These are phyloP conservation scores for Geotrypetes seraphini DNA, from an alignment of 2,797 vertebrate species.

Conservation along the genomic window DNA sequence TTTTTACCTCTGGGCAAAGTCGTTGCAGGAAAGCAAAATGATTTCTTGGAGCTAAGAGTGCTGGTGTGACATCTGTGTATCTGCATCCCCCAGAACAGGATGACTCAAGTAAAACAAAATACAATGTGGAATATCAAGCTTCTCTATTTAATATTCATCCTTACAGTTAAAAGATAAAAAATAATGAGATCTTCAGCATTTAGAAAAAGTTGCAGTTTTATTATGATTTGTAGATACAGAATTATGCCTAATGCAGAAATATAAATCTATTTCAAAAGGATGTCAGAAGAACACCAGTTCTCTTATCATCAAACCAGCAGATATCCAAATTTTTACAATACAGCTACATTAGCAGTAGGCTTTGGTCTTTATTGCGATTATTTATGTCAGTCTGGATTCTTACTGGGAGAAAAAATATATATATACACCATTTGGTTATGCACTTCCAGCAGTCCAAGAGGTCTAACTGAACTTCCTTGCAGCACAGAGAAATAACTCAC, in stretches of 20 bases:
- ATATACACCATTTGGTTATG: not conserved
- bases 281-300: slow-evolving; percentile 18
- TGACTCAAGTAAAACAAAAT: too few species aligned
- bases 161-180: not conserved
- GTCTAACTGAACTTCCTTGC: too few species aligned
- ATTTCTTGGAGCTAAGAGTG: too few species aligned
- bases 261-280: slow-evolving; percentile 24
- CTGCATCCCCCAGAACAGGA: too few species aligned
- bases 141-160: rapidly evolving
- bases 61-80: too few species aligned
- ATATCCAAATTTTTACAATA: not conserved
- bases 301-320: not conserved
- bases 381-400: slow-evolving; percentile 1
- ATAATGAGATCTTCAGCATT: not conserved
- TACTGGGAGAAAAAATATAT: not conserved
- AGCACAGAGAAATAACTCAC: too few species aligned
- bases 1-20: too few species aligned
- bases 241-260: slow-evolving; percentile 30
- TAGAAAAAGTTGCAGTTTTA: slow-evolving; percentile 53
- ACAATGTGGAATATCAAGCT: too few species aligned
- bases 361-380: slow-evolving; percentile 12
- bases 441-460: too few species aligned
- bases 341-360: not conserved
- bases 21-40: too few species aligned
- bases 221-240: slow-evolving; percentile 35